Evolutionary conservation across 2,797 vertebrate genomes (phyloP).

Genomic region (Crenuchus spilurus): DNA sequence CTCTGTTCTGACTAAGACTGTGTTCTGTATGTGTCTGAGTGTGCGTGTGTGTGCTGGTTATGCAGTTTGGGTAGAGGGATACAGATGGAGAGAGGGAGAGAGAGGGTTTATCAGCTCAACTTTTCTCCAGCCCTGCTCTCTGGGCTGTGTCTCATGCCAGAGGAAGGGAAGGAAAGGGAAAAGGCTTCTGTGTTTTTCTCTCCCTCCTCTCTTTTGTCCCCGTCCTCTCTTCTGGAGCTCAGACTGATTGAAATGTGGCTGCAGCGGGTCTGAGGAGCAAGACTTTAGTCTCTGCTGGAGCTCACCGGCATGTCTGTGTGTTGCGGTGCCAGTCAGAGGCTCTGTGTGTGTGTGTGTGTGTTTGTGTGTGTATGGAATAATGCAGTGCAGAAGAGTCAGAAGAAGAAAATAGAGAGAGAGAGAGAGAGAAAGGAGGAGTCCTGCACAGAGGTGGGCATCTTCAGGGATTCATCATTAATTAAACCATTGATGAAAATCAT

Average conservation of each 20-base stretch:
- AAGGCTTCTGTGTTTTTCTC: background rate
- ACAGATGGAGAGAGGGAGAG: conserved; percentile 55
- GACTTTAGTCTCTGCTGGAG: conserved; percentile 44
- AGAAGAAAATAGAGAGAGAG: conserved; percentile 49
- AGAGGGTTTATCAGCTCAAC: conserved; percentile 70
- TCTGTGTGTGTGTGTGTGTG: conserved; percentile 31
- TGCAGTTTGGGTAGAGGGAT: conserved; percentile 38
- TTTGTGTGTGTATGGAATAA: conserved; percentile 36
- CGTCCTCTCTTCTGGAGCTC: background rate
- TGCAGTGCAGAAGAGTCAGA: conserved; percentile 26
- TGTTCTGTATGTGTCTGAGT: conserved; percentile 37
- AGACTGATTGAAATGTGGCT: conserved; percentile 34
- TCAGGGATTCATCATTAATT: conserved; percentile 68
- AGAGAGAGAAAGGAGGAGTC: conserved; percentile 44
- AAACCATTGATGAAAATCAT: conserved; percentile 70
- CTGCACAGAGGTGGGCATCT: conserved; percentile 54
- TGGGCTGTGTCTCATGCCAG: conserved; percentile 27
- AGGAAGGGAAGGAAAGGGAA: conserved; percentile 24
- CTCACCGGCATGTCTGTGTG: conserved; percentile 49
- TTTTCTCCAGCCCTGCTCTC: conserved; percentile 64
- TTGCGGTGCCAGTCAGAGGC: conserved; percentile 66
- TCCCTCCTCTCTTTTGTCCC: background rate
- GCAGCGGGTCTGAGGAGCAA: conserved; percentile 60
- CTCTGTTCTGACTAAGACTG: conserved; percentile 22
- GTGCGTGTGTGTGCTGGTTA: conserved; percentile 34